Percentiles rank a stretch among this genome's conserved stretches.
phyloP scores from a whole-genome alignment of 2,888 invertebrate genomes.

The Autographa pulchrina region DNA sequence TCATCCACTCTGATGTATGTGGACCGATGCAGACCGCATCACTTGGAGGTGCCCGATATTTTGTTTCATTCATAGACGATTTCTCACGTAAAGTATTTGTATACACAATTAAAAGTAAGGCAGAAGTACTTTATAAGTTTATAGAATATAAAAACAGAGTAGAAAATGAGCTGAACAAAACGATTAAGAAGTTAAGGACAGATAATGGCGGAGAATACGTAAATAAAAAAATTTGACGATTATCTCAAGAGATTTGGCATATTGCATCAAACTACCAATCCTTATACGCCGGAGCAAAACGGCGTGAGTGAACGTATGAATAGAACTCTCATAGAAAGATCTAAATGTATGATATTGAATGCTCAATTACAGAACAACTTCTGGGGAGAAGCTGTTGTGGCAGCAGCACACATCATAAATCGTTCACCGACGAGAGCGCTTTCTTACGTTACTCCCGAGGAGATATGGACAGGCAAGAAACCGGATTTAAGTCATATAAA shows the following conservation, averaged over 20 bases:
- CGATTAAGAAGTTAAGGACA: neutral
- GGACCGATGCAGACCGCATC: conserved; percentile 54
- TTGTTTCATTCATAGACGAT: conserved; percentile 15
- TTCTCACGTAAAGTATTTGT: conserved; percentile 13
- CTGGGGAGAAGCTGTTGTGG: conserved; percentile 11
- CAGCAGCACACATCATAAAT: neutral
- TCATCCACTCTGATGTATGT: conserved; percentile 67
- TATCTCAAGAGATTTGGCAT: neutral
- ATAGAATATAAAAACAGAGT: conserved; percentile 7
- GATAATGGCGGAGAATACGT: conserved; percentile 15
- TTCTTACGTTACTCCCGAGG: neutral
- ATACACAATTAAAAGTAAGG: conserved; percentile 8
- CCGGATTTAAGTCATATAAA: conserved; percentile 11
- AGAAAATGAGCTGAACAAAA: conserved; percentile 7
- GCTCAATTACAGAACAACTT: neutral
- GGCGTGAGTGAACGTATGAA: conserved; percentile 13
- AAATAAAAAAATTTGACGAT: neutral
- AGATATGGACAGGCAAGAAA: conserved; percentile 13
- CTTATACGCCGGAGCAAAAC: conserved; percentile 15
- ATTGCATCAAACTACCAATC: conserved; percentile 3
- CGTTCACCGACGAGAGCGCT: conserved; percentile 1
- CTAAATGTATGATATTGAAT: conserved; percentile 13
- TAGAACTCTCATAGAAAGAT: conserved; percentile 14
- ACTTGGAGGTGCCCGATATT: conserved; percentile 30
- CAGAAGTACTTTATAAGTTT: neutral